Conservation (phyloP, 2,113 vertebrate genomes). For the Xiphorhynchus elegans region DNA sequence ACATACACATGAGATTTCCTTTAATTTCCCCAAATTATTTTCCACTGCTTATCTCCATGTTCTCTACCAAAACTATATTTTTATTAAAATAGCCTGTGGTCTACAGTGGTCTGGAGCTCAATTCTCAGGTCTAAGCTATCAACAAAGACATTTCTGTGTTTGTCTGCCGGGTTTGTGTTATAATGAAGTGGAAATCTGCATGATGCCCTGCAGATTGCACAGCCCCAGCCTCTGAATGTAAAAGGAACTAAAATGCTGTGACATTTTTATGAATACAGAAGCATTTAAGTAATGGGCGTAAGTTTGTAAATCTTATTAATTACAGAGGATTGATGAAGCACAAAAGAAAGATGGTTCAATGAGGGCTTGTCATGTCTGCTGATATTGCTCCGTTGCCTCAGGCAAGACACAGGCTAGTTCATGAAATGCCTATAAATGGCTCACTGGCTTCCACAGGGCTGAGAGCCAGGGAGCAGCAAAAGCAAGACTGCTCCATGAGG, state of each 20-base stretch:
- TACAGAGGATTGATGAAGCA: background rate
- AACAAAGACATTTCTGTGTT: background rate
- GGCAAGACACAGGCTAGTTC: background rate
- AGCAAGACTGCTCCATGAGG: background rate
- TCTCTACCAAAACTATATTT: background rate
- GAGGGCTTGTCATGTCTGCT: background rate
- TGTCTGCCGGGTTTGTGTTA: background rate
- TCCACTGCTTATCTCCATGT: background rate
- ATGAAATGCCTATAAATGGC: background rate
- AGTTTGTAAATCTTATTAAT: constrained; percentile 29
- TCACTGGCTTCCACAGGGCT: background rate
- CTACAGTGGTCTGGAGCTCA: background rate
- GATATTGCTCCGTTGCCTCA: background rate
- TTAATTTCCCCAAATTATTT: background rate
- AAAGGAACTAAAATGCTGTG: background rate
- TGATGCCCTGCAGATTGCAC: background rate
- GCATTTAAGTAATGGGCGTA: background rate
- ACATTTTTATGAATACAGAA: constrained; percentile 19
- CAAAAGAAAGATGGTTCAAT: background rate
- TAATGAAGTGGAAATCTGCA: background rate
- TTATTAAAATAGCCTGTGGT: background rate
- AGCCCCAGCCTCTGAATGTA: background rate
- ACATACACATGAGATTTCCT: background rate
- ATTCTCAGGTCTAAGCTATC: background rate
- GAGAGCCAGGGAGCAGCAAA: background rate